Conservation (phyloP, 2,888 invertebrate species). For the Argynnis bischoffii region DNA sequence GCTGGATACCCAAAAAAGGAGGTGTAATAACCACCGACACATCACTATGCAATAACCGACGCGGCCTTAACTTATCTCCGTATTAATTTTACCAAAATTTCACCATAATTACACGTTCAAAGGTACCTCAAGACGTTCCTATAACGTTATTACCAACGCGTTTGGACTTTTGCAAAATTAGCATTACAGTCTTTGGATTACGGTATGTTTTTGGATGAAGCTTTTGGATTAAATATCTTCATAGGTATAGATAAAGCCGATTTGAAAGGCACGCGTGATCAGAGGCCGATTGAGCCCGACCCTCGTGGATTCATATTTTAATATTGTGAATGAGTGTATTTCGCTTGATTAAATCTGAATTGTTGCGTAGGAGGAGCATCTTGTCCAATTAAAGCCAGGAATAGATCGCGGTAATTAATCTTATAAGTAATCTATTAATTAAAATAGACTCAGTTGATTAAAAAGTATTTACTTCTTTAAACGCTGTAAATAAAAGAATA, state of each 20-base stretch:
- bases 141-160: constrained; percentile 47
- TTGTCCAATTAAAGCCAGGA: constrained; percentile 22
- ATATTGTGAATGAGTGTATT: constrained; percentile 73
- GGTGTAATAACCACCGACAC: neutral
- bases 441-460: neutral
- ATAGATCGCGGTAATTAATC: neutral
- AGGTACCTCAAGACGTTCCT: constrained; percentile 67
- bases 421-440: neutral
- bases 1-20: no score
- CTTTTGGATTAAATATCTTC: constrained; percentile 45
- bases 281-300: constrained; percentile 72
- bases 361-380: constrained; percentile 37
- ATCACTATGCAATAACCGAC: constrained; percentile 25
- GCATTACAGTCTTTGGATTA: constrained; percentile 45
- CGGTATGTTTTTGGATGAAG: constrained; percentile 50
- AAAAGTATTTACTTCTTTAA: no score
- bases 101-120: constrained; percentile 77
- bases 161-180: constrained; percentile 42
- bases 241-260: constrained; percentile 62
- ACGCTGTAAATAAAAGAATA: no score
- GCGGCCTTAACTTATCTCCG: constrained; percentile 59
- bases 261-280: constrained; percentile 79
- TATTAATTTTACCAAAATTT: constrained; percentile 74
- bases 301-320: constrained; percentile 73
- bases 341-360: constrained; percentile 71